phyloP scores from a whole-genome alignment of 2,797 vertebrate genomes.

The Spondyliosoma cantharus region DNA sequence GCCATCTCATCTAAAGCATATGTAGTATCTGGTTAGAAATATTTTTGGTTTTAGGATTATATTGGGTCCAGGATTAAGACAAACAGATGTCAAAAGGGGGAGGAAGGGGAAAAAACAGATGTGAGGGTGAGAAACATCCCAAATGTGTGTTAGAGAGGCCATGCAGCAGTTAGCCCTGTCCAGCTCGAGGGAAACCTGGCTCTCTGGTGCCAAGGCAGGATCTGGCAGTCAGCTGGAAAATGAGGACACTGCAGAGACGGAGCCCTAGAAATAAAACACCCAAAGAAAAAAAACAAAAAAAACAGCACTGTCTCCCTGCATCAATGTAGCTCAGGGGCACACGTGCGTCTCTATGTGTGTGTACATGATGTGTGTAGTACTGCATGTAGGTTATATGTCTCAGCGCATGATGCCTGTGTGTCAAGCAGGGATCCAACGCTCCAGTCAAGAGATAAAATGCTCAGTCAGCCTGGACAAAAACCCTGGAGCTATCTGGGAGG shows the following conservation, averaged over 20 bases:
- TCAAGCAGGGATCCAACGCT: conserved; percentile 40
- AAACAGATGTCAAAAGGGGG: neutral
- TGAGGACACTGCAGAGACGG: conserved; percentile 77
- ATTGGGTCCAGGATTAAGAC: neutral
- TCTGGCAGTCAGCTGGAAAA: conserved; percentile 76
- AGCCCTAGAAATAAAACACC: conserved; percentile 75
- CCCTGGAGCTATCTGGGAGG: conserved; percentile 38
- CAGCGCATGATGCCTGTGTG: conserved; percentile 47
- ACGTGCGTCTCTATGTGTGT: conserved; percentile 28
- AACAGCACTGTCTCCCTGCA: conserved; percentile 59
- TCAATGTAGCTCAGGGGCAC: conserved; percentile 72
- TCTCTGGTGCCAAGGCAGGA: conserved; percentile 45
- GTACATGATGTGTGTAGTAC: conserved; percentile 18
- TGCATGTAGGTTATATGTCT: conserved; percentile 72
- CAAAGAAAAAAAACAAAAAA: conserved; percentile 31
- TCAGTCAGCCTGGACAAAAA: conserved; percentile 64
- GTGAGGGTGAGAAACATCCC: conserved; percentile 2
- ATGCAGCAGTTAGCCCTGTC: conserved; percentile 51
- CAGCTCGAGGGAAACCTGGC: conserved; percentile 51
- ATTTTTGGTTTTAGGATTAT: neutral
- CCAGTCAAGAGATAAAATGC: conserved; percentile 57
- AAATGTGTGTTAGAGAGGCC: conserved; percentile 39
- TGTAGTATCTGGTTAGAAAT: neutral
- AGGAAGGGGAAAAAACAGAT: neutral
- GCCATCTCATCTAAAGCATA: neutral